Percentiles rank a stretch among this genome's conserved stretches.
Evolutionary conservation across 2,113 vertebrate genomes (phyloP).

Genomic region (Chloebia gouldiae): DNA sequence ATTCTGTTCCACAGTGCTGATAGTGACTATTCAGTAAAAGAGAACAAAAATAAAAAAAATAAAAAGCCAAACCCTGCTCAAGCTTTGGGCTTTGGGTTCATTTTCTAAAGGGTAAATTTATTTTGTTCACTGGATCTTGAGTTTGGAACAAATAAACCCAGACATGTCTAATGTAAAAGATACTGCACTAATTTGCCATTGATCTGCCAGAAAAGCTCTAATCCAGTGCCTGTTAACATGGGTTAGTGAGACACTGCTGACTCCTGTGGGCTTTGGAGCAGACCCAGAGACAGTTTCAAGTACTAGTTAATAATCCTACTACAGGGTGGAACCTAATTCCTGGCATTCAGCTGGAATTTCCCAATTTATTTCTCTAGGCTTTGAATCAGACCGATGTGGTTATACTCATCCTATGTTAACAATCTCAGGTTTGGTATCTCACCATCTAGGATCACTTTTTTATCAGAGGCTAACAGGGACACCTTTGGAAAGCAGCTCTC

Average conservation of each 20-base stretch:
- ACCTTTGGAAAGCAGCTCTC: background rate
- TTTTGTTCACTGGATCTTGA: background rate
- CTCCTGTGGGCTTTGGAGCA: constrained; percentile 45
- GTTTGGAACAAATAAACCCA: constrained; percentile 28
- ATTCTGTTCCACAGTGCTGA: background rate
- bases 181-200: background rate
- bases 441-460: background rate
- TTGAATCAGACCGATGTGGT: background rate
- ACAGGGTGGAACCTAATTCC: background rate
- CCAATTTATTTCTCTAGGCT: constrained; percentile 15
- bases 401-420: background rate
- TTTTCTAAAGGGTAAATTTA: constrained; percentile 22
- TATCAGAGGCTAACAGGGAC: background rate
- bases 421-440: background rate
- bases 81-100: background rate
- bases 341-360: background rate
- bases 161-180: constrained; percentile 7
- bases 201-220: constrained; percentile 1
- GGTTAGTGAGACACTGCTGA: background rate
- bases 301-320: background rate
- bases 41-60: background rate
- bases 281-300: constrained; percentile 14
- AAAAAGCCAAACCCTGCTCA: background rate
- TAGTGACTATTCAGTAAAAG: background rate
- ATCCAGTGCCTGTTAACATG: background rate